phyloP scores from a whole-genome alignment of 2,888 invertebrate genomes.

The Ferrisia virgata region DNA sequence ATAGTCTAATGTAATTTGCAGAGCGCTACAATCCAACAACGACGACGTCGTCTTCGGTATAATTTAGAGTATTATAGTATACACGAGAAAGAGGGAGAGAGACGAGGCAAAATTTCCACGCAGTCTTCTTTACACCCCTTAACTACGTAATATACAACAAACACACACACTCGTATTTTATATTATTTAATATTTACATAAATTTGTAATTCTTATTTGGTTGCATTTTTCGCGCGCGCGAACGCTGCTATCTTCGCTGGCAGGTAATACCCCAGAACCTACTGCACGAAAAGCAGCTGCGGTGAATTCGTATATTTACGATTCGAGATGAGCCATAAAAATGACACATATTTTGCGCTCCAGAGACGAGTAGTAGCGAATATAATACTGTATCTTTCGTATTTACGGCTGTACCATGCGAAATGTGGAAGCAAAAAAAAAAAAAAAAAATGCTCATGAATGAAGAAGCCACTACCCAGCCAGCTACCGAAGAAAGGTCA shows the following conservation, averaged over 20 bases:
- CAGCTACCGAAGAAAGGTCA: neutral
- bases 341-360: neutral
- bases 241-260: neutral
- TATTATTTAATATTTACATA: slow-evolving; percentile 7
- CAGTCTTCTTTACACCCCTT: neutral
- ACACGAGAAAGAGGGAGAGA: neutral
- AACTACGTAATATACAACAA: neutral
- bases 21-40: neutral
- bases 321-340: neutral
- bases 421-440: too few relatives aligned
- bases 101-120: neutral
- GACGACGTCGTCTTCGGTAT: neutral
- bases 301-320: slow-evolving; percentile 1
- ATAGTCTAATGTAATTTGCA: neutral
- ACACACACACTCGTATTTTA: neutral
- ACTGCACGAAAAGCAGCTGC: too few relatives aligned
- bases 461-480: neutral
- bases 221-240: neutral
- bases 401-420: neutral
- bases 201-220: slow-evolving; percentile 16
- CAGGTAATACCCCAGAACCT: neutral
- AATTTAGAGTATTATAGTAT: neutral
- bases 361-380: neutral
- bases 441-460: neutral
- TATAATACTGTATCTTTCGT: neutral